Base-by-base conservation (phyloP, 1,140 invertebrate species). In the Scaptomyza graminum region DNA sequence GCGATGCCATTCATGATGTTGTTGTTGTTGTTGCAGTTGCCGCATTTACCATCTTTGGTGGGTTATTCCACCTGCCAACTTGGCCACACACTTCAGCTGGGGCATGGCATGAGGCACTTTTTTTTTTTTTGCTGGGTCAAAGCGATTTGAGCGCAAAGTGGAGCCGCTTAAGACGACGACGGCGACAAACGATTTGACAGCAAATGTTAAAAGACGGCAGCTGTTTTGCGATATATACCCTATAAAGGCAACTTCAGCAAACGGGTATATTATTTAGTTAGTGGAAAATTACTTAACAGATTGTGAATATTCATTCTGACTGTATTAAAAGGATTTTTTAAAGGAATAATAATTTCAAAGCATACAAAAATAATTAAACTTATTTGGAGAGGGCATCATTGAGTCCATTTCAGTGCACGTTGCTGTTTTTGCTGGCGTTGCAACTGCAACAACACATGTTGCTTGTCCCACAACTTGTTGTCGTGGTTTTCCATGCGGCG, bases 51-150 rank as follows among this genome's bases (percentile, higher is more conserved):
- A 31, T 31, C 28, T 31, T 31, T 31, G 34, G 60, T 55, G 52
- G 51, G 61, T 51, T 9, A 34, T 57, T 64, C 47, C 54, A 71
- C 54, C 62, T 71, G 68, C 39, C 16, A 9, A 54, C 9, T 13
- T 13, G 25, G 34, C 50, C 31, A 34, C 44, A 37, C 22, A 25
- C 28, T 52, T 8, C 28, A 11, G 6, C 22, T 34, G 31, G 8
- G 60, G n/a, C 56, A 34, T 37, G 18, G 39, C 68, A 51, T 59
- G 60, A 34, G 34, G 34, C 46, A 59, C 46, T 34, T 46, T 60
- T 72, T 49, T 52, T 65, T 67, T 61, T 74, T 62, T 81, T 56
- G 65, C 50, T 34, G 59, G 74, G 77, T 76, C 64, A 76, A 50
- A 80, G 11, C 75, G 63, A 83, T 34, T 78, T 68, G 63, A 57